phyloP scores from a whole-genome alignment of 2,797 vertebrate genomes.

The Malacoctenus gilli region DNA sequence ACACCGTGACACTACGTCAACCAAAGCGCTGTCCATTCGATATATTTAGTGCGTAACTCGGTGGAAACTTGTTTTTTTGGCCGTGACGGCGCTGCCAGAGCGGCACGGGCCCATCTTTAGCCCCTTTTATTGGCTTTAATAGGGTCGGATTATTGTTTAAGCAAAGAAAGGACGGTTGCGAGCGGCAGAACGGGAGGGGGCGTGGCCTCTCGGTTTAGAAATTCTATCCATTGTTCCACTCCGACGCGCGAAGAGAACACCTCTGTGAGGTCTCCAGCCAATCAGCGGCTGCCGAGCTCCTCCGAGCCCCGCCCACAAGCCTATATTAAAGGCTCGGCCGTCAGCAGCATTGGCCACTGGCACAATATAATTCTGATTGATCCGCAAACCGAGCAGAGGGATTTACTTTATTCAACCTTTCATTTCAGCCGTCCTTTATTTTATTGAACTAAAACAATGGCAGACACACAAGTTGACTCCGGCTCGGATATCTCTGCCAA shows the following conservation, averaged over 20 bases:
- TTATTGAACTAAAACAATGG: slow-evolving; percentile 77
- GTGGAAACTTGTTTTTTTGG: background rate
- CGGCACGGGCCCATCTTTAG: background rate
- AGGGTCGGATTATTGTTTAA: slow-evolving; percentile 30
- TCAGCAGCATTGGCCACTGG: slow-evolving; percentile 77
- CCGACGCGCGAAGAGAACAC: slow-evolving; percentile 62
- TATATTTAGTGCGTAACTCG: slow-evolving; percentile 24
- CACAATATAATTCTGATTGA: slow-evolving; percentile 67
- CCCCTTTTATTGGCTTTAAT: slow-evolving; percentile 21
- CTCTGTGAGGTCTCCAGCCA: slow-evolving; percentile 59
- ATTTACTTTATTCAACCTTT: slow-evolving; percentile 70
- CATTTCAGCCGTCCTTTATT: slow-evolving; percentile 73
- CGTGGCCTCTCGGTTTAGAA: slow-evolving; percentile 72
- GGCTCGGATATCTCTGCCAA: slow-evolving; percentile 80
- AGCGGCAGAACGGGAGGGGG: slow-evolving; percentile 41
- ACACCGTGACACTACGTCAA: slow-evolving; percentile 52
- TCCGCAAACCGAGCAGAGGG: slow-evolving; percentile 41
- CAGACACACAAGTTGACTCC: slow-evolving; percentile 82
- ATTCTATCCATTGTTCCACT: slow-evolving; percentile 81
- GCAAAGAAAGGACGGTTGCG: slow-evolving; percentile 18
- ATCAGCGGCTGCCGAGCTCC: slow-evolving; percentile 51
- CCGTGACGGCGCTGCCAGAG: background rate
- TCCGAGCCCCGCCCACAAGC: slow-evolving; percentile 69
- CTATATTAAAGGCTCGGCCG: slow-evolving; percentile 78
- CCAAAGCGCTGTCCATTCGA: slow-evolving; percentile 3